Percentiles rank a stretch among this genome's conserved stretches.
These are phyloP conservation scores for Aegotheles bennettii DNA, from an alignment of 2,113 vertebrate genomes.

Conservation along the genomic window DNA sequence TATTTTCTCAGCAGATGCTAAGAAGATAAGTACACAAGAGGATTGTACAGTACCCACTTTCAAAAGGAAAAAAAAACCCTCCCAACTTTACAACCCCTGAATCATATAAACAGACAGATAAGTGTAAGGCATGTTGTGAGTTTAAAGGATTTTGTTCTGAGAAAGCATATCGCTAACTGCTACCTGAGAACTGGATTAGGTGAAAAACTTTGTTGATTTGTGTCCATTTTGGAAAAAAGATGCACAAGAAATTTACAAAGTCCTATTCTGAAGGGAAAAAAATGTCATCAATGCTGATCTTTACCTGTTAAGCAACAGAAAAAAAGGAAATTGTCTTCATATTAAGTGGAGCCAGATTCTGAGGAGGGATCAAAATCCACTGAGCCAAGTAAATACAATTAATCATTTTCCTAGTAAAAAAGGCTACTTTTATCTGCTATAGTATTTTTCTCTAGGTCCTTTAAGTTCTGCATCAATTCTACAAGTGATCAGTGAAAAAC, in stretches of 20 bases:
- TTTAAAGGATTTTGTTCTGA: background rate
- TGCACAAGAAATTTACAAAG: background rate
- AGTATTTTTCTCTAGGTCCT: background rate
- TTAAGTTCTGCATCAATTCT: background rate
- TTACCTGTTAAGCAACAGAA: background rate
- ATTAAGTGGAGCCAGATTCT: background rate
- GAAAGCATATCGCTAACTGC: background rate
- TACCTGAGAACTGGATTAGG: background rate
- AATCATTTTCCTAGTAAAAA: background rate
- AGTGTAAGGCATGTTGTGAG: background rate
- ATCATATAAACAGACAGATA: background rate
- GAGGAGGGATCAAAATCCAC: background rate
- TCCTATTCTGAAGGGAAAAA: background rate
- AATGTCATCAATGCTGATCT: background rate
- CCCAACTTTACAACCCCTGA: background rate
- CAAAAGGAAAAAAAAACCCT: background rate
- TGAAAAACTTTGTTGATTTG: background rate
- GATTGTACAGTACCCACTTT: background rate
- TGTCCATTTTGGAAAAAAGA: background rate
- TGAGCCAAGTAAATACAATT: background rate
- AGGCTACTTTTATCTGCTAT: background rate
- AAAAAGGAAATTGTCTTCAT: background rate
- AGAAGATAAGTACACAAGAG: conserved; percentile 42
- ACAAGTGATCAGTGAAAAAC: background rate
- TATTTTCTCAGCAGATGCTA: conserved; percentile 64